Evolutionary conservation across 2,888 invertebrate species (phyloP).

Genomic region (Heliconius erato): DNA sequence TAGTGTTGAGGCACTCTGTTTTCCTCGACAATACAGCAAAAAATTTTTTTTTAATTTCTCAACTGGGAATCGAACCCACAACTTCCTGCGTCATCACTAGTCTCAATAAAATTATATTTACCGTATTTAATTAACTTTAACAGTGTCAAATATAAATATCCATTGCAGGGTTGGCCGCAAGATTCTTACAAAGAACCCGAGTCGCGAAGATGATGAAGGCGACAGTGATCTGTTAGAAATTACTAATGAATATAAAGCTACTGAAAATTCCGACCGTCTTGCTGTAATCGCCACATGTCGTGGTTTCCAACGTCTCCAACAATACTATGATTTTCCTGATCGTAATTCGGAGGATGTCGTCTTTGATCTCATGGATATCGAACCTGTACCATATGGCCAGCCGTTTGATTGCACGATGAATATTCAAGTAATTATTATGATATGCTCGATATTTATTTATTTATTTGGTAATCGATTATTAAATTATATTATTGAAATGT

Average conservation of each 20-base stretch:
- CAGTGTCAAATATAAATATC: background rate
- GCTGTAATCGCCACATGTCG: slow-evolving; percentile 89
- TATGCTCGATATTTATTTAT: slow-evolving; percentile 17
- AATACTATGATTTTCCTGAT: slow-evolving; percentile 86
- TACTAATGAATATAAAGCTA: slow-evolving; percentile 88
- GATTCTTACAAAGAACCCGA: slow-evolving; percentile 88
- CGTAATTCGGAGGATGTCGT: slow-evolving; percentile 87
- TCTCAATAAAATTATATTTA: background rate
- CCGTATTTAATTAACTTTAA: background rate
- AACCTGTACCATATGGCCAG: slow-evolving; percentile 88
- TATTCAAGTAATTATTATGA: slow-evolving; percentile 80
- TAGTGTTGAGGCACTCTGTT: no score
- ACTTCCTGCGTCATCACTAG: no score
- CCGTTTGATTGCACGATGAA: slow-evolving; percentile 88
- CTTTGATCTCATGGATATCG: slow-evolving; percentile 89
- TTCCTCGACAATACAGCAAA: no score
- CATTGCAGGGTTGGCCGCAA: slow-evolving; percentile 87
- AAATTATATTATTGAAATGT: background rate
- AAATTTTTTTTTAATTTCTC: no score
- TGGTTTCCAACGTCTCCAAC: slow-evolving; percentile 86
- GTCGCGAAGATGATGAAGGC: slow-evolving; percentile 87
- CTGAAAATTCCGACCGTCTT: slow-evolving; percentile 88
- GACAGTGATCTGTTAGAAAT: slow-evolving; percentile 89
- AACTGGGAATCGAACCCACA: no score
- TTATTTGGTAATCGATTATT: background rate